Percentiles rank a stretch among this genome's conserved stretches.
These are phyloP conservation scores for Diarsia dahlii DNA, from an alignment of 2,888 invertebrate species.

Conservation along the genomic window DNA sequence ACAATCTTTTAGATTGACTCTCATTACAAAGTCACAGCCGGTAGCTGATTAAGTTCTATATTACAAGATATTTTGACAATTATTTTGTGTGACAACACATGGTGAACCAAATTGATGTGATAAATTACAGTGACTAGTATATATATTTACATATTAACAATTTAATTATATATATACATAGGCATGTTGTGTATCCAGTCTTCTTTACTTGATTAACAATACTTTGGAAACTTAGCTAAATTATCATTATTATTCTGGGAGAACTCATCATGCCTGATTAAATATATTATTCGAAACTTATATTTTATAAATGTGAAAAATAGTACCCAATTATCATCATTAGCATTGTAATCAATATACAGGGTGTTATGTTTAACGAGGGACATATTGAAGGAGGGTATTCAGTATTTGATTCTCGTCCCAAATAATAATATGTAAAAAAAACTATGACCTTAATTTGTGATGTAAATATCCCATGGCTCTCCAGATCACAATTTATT, in stretches of 20 bases:
- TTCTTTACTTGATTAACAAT: conserved; percentile 54
- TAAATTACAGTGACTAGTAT: conserved; percentile 58
- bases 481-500: no score
- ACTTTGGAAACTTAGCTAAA: conserved; percentile 32
- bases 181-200: conserved; percentile 59
- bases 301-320: conserved; percentile 7
- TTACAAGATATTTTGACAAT: conserved; percentile 41
- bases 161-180: conserved; percentile 38
- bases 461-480: no score
- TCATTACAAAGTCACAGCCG: conserved; percentile 51
- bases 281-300: conserved; percentile 1
- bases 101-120: conserved; percentile 18
- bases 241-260: conserved; percentile 19
- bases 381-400: no score
- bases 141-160: conserved; percentile 42
- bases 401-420: no score
- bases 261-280: conserved; percentile 3
- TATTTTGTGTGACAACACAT: conserved; percentile 30
- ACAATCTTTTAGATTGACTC: conserved; percentile 75
- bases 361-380: no score
- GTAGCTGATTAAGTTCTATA: conserved; percentile 29
- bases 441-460: no score
- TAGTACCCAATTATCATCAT: neutral
- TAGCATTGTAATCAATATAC: neutral
- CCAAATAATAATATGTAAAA: no score